These are phyloP conservation scores for Enteromius paludinosus DNA, from an alignment of 2,797 vertebrate genomes.

Conservation along the genomic window DNA sequence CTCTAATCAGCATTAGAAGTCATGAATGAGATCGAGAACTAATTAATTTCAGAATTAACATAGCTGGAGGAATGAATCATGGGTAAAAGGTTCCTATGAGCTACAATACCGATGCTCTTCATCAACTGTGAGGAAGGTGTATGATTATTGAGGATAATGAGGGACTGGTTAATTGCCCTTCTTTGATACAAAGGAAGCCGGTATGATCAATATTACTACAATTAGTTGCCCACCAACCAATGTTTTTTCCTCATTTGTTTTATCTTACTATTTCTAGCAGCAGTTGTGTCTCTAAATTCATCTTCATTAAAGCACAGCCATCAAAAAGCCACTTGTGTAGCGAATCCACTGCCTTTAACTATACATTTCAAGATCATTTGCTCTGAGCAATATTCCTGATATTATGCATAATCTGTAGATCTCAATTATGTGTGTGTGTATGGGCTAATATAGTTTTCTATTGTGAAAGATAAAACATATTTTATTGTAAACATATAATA, in stretches of 20 bases:
- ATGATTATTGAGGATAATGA: conserved; percentile 1
- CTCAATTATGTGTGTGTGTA: neutral
- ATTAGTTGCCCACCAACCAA: neutral
- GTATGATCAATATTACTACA: conserved; percentile 3
- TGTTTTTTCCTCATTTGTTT: neutral
- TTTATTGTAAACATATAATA: neutral
- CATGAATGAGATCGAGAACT: conserved; percentile 48
- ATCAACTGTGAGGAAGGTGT: conserved; percentile 2
- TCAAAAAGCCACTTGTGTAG: neutral
- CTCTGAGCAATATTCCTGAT: conserved; percentile 6
- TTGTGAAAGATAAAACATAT: neutral
- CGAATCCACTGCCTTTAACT: neutral
- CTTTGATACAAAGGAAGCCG: neutral
- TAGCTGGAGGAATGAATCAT: conserved; percentile 52
- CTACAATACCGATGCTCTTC: conserved; percentile 45
- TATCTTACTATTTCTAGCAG: conserved; percentile 5
- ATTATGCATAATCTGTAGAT: neutral
- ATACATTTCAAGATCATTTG: conserved; percentile 2
- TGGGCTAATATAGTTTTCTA: neutral
- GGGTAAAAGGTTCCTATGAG: conserved; percentile 1
- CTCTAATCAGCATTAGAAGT: conserved; percentile 56
- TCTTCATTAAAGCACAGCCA: neutral
- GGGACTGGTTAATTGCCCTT: conserved; percentile 1
- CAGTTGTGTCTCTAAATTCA: neutral
- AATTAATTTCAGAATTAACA: conserved; percentile 55